Evolutionary conservation across 2,797 vertebrate genomes (phyloP), one percentile per base, ranked within the genome.

Genomic region (Tachyglossus aculeatus): DNA sequence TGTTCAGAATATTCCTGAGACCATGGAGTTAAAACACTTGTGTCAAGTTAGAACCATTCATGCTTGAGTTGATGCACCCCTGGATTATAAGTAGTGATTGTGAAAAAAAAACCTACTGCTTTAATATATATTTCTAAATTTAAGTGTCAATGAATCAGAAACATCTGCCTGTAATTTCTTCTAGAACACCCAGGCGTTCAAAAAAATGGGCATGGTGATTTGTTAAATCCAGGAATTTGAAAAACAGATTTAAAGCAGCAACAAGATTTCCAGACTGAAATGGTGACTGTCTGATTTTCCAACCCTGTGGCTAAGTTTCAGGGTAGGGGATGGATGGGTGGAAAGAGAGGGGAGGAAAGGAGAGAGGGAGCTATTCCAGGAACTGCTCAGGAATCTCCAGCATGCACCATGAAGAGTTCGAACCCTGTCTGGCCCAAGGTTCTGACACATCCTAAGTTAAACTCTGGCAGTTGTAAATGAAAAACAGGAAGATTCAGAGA

Each of bases 261-360:
- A 75, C 9, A 40, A 47, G 52, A 53, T 1, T 11, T 59, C 45
- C 37, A 43, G 62, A 70, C 22, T 54, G 39, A 68, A 65, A 38
- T 1, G 64, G 29, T 64, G 51, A 68, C n/a, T 34, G 9, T 79
- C 64, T 44, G 25, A 65, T 58, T 82, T 86, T 84, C 65, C 61
- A 34, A 60, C 74, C 55, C 22, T n/a, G 39, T 3, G 18, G 34
- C 43, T 59, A 14, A 31, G 19, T 9, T n/a, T n/a, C n/a, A n/a
- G n/a, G n/a, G n/a, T n/a, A n/a, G n/a, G n/a, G n/a, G n/a, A n/a
- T n/a, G n/a, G n/a, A n/a, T n/a, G n/a, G n/a, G n/a, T n/a, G n/a
- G n/a, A n/a, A n/a, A n/a, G n/a, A n/a, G n/a, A n/a, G n/a, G n/a
- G n/a, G n/a, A n/a, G n/a, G n/a, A n/a, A n/a, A n/a, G n/a, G n/a